A percentile compares a stretch with the other conserved stretches of the same genome.
Evolutionary conservation across 2,888 invertebrate species (phyloP).

Genomic region (Leuctra nigra): DNA sequence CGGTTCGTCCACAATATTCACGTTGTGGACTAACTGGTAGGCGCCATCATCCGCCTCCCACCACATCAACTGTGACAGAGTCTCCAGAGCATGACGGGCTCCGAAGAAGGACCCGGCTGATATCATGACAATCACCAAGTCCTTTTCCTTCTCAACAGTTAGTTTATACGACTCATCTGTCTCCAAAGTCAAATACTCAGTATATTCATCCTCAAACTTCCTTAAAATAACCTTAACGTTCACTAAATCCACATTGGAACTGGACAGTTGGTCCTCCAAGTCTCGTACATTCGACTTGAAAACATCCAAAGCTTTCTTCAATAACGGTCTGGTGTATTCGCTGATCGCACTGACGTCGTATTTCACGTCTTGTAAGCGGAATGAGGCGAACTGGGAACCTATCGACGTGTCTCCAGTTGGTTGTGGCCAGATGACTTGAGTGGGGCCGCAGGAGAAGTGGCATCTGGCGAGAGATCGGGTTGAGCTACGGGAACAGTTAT

Average conservation of each 20-base stretch:
- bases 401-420: constrained; percentile 65
- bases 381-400: constrained; percentile 56
- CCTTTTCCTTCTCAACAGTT: background rate
- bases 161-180: constrained; percentile 22
- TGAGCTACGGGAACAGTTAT: too few species aligned
- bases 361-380: constrained; percentile 48
- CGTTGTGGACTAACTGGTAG: constrained; percentile 23
- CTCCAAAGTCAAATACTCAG: constrained; percentile 8
- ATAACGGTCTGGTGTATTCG: constrained; percentile 51
- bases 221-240: constrained; percentile 3
- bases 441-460: constrained; percentile 69
- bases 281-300: constrained; percentile 41
- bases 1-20: constrained; percentile 42
- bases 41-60: constrained; percentile 50
- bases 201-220: background rate
- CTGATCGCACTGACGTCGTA: constrained; percentile 55
- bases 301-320: constrained; percentile 46
- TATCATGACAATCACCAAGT: constrained; percentile 20
- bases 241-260: too few species aligned
- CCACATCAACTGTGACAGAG: constrained; percentile 45
- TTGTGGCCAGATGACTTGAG: constrained; percentile 68
- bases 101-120: constrained; percentile 31
- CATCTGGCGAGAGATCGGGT: constrained; percentile 62
- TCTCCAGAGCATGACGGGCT: constrained; percentile 33
- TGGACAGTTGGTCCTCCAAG: too few species aligned